Percentiles rank a stretch among this genome's conserved stretches.
These are phyloP conservation scores for Psilopogon haemacephalus DNA, from an alignment of 2,113 vertebrate species.

Conservation along the genomic window DNA sequence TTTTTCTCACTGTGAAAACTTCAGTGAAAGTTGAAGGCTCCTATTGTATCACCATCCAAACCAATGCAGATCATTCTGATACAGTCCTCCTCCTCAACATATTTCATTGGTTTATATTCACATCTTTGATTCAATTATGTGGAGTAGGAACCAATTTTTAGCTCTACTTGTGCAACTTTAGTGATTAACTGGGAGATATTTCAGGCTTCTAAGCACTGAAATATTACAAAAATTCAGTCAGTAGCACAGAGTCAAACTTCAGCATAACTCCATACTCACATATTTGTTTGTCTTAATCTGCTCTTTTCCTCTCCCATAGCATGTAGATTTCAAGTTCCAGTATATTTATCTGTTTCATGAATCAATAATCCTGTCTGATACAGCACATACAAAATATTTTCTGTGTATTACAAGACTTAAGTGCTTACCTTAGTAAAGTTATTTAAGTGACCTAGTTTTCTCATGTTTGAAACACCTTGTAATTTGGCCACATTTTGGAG, in stretches of 20 bases:
- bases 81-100: neutral
- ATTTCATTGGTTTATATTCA: neutral
- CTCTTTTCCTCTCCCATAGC: neutral
- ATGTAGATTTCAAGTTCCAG: neutral
- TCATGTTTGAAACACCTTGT: constrained; percentile 98
- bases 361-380: neutral
- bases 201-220: neutral
- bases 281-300: neutral
- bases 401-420: neutral
- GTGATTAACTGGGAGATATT: neutral
- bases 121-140: neutral
- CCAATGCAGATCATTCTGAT: neutral
- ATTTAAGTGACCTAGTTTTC: constrained; percentile 97
- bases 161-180: neutral
- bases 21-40: neutral
- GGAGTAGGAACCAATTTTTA: neutral
- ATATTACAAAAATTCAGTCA: neutral
- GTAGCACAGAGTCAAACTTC: neutral
- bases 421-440: constrained; percentile 96
- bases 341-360: neutral
- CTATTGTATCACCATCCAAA: neutral
- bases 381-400: neutral
- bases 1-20: neutral
- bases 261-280: neutral
- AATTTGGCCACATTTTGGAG: constrained; percentile 98